phyloP scores from a whole-genome alignment of 2,888 invertebrate species.

The Agrilus biguttatus region DNA sequence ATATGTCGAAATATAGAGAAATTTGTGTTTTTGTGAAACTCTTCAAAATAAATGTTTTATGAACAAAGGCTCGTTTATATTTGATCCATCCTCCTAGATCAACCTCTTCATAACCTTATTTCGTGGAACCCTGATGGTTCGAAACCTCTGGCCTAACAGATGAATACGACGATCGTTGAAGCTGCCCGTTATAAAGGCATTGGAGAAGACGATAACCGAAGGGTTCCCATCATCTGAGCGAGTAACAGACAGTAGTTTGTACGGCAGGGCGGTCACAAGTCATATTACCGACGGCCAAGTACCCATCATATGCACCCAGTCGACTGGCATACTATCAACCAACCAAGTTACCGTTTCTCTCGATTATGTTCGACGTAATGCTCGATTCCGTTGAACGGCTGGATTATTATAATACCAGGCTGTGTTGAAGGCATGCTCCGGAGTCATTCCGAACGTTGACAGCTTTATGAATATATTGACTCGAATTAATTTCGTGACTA shows the following conservation, averaged over 20 bases:
- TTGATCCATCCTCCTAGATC: too few species aligned
- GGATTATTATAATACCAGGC: slow-evolving; percentile 14
- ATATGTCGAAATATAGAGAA: too few species aligned
- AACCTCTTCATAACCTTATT: too few species aligned
- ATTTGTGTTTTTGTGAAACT: too few species aligned
- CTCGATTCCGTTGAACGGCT: slow-evolving; percentile 7
- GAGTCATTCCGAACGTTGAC: slow-evolving; percentile 14
- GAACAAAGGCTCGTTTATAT: too few species aligned
- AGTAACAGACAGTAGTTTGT: slow-evolving; percentile 10
- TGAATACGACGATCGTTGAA: too few species aligned
- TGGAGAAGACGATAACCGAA: too few species aligned
- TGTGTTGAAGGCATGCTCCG: slow-evolving; percentile 13
- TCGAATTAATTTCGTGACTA: slow-evolving; percentile 3
- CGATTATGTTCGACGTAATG: background rate
- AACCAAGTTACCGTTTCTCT: slow-evolving; percentile 4
- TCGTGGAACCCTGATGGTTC: too few species aligned
- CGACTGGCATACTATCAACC: slow-evolving; percentile 8
- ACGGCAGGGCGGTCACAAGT: slow-evolving; percentile 10
- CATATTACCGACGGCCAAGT: slow-evolving; percentile 14
- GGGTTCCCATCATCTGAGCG: background rate
- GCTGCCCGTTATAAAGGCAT: too few species aligned
- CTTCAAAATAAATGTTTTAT: too few species aligned
- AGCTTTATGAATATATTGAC: slow-evolving; percentile 16
- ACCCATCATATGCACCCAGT: slow-evolving; percentile 13
- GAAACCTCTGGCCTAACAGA: too few species aligned